Evolutionary conservation across 1,140 invertebrate genomes (phyloP), one percentile per base, ranked within the genome.

Genomic region (Bilobella aurantiaca): DNA sequence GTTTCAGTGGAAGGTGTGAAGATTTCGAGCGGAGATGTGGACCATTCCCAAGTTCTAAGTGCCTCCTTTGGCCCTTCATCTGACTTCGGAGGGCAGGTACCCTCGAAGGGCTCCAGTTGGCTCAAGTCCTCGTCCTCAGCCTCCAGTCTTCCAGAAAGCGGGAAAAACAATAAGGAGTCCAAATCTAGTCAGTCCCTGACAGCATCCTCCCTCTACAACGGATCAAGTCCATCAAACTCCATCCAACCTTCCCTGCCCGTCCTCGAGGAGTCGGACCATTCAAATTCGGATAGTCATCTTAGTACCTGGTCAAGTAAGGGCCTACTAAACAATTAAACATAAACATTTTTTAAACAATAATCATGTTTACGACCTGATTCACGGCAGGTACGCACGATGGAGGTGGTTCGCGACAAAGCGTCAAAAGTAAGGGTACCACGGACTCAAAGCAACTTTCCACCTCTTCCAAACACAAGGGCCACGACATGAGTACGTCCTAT

Each of bases 271-370:
- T 53, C 49, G 14, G 49, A 53, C 25, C 49, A 12, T 18, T 53
- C 49, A 12, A 53, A 53, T 53, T 53, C 49, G 5, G 49, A 53
- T 23, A 53, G 49, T 53, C 49, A 42, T 42, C 34, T 18, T 18
- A 53, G 49, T 53, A 53, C 49, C 49, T 53, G 49, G 49, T 53
- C 49, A 53, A 53, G 49, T 53, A 53, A 53, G 49, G 37, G 37
- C n/a, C n/a, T n/a, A n/a, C n/a, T n/a, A n/a, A n/a, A n/a, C n/a
- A n/a, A n/a, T n/a, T n/a, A n/a, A n/a, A n/a, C n/a, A n/a, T n/a
- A n/a, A n/a, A n/a, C n/a, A n/a, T n/a, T n/a, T n/a, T n/a, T n/a
- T n/a, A n/a, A n/a, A n/a, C n/a, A n/a, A n/a, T n/a, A n/a, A n/a
- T n/a, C n/a, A n/a, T n/a, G n/a, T n/a, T n/a, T n/a, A n/a, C n/a